Evolutionary conservation across 2,797 vertebrate species (phyloP).

Genomic region (Malacoctenus gilli): DNA sequence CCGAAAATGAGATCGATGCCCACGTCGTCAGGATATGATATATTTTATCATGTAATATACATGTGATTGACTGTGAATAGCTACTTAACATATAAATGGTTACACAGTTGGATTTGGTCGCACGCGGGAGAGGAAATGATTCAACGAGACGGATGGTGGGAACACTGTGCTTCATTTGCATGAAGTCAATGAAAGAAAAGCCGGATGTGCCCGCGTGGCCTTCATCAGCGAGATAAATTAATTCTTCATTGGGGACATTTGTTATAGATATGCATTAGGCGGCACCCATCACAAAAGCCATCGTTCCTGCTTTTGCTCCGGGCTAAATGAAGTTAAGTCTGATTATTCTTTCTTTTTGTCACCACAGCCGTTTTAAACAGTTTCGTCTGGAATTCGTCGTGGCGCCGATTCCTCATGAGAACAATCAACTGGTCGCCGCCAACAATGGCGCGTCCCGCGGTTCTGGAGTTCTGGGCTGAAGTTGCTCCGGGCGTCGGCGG

Average conservation of each 20-base stretch:
- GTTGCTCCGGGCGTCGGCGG: constrained; percentile 16
- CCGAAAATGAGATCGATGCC: constrained; percentile 23
- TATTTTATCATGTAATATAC: constrained; percentile 47
- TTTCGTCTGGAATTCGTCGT: constrained; percentile 48
- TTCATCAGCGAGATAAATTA: constrained; percentile 68
- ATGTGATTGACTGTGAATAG: constrained; percentile 49
- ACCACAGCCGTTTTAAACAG: constrained; percentile 35
- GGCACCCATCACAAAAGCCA: constrained; percentile 52
- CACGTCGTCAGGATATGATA: constrained; percentile 47
- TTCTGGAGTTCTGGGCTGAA: constrained; percentile 31
- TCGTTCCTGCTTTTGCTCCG: constrained; percentile 52
- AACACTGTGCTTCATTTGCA: constrained; percentile 49
- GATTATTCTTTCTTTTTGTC: constrained; percentile 49
- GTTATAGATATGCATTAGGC: constrained; percentile 64
- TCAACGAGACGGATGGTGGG: constrained; percentile 23
- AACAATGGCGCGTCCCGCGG: constrained; percentile 12
- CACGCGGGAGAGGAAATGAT: constrained; percentile 26
- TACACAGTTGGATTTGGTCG: constrained; percentile 43
- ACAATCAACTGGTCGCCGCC: constrained; percentile 21
- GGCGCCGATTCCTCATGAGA: constrained; percentile 7
- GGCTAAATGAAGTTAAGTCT: constrained; percentile 57
- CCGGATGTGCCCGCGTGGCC: constrained; percentile 44
- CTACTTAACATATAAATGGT: constrained; percentile 75
- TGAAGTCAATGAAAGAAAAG: constrained; percentile 44
- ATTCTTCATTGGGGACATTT: constrained; percentile 62